A percentile compares a stretch with the other conserved stretches of the same genome.
Evolutionary conservation across 2,888 invertebrate genomes (phyloP).

Genomic region (Rhodophaea formosa): DNA sequence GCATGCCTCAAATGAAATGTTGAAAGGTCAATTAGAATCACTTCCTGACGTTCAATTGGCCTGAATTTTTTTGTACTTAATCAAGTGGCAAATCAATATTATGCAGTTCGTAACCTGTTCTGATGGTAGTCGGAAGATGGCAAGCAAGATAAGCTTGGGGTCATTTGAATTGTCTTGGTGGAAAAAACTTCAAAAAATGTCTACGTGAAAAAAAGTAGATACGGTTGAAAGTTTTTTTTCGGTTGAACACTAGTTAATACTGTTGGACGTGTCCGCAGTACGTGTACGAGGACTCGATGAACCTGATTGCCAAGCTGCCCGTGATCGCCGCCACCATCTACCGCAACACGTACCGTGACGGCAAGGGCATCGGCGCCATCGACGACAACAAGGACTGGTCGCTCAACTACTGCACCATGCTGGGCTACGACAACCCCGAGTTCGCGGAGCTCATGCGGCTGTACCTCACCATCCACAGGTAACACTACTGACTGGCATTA

Average conservation of each 20-base stretch:
- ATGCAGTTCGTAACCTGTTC: too few species aligned
- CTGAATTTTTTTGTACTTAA: too few species aligned
- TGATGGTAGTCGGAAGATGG: too few species aligned
- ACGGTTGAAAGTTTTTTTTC: too few species aligned
- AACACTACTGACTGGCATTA: neutral
- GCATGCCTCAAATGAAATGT: too few species aligned
- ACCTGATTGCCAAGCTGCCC: slow-evolving; percentile 96
- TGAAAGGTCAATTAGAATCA: too few species aligned
- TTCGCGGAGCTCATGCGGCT: slow-evolving; percentile 96
- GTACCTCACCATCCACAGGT: slow-evolving; percentile 94
- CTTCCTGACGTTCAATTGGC: too few species aligned
- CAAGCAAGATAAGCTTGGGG: too few species aligned
- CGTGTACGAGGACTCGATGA: slow-evolving; percentile 96
- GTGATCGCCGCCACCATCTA: slow-evolving; percentile 97
- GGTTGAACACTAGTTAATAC: neutral
- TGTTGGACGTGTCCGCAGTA: slow-evolving; percentile 60
- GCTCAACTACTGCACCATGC: slow-evolving; percentile 94
- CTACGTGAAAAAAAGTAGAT: too few species aligned
- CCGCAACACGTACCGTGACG: slow-evolving; percentile 92
- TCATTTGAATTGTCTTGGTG: too few species aligned
- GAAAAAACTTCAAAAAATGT: too few species aligned
- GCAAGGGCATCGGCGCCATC: slow-evolving; percentile 93
- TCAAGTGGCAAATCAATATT: too few species aligned
- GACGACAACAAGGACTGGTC: slow-evolving; percentile 96
- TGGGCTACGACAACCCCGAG: slow-evolving; percentile 91